A percentile compares a stretch with the other conserved stretches of the same genome.
These are phyloP conservation scores for Eulemur albifrons DNA, from an alignment of 2,797 vertebrate genomes.

Conservation along the genomic window DNA sequence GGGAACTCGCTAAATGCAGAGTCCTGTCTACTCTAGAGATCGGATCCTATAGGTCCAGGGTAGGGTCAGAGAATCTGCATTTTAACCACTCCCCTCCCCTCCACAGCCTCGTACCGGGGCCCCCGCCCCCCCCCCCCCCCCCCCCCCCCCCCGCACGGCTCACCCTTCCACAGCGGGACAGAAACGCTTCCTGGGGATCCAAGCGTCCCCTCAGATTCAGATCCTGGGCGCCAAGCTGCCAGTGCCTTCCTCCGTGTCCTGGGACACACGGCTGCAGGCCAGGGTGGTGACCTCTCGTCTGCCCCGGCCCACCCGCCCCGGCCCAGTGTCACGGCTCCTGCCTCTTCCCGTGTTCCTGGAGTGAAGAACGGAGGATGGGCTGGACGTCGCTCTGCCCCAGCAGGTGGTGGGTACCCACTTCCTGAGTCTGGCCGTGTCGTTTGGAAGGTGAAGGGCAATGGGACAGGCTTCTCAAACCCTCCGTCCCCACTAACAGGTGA, in stretches of 20 bases:
- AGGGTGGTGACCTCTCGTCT: background rate
- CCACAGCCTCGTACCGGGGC: too few species aligned
- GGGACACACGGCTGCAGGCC: background rate
- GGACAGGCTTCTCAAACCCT: background rate
- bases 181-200: background rate
- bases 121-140: too few species aligned
- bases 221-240: accelerated
- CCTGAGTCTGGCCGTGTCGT: background rate
- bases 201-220: background rate
- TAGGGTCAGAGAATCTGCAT: too few species aligned
- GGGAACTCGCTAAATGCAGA: background rate
- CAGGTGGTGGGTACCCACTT: accelerated
- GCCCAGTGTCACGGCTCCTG: accelerated
- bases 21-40: background rate
- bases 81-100: background rate
- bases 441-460: accelerated
- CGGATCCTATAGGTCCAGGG: background rate
- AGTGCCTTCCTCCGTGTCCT: accelerated
- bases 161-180: background rate
- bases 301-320: accelerated
- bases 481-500: accelerated
- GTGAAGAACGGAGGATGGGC: background rate
- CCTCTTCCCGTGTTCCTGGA: background rate
- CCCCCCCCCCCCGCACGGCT: accelerated
- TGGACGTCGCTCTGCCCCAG: background rate